Conservation (phyloP, 2,888 invertebrate genomes). For the Odontocerum albicorne region DNA sequence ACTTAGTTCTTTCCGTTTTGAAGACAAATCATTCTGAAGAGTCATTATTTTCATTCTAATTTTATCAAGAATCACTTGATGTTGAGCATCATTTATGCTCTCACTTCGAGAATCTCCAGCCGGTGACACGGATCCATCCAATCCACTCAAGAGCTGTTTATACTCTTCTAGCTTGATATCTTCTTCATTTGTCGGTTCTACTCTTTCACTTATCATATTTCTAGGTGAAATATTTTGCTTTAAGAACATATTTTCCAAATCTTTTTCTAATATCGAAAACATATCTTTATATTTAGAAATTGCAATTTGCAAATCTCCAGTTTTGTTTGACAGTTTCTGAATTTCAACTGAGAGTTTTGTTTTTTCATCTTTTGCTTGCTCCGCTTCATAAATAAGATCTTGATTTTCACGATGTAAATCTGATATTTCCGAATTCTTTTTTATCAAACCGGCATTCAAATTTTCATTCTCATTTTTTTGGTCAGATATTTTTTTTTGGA, state of each 20-base stretch:
- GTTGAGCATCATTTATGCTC: constrained; percentile 38
- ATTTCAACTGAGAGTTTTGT: constrained; percentile 44
- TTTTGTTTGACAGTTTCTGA: constrained; percentile 28
- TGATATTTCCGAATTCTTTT: constrained; percentile 50
- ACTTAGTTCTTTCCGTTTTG: constrained; percentile 54
- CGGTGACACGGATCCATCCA: constrained; percentile 19
- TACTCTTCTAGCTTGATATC: constrained; percentile 37
- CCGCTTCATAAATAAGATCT: constrained; percentile 47
- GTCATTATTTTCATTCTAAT: constrained; percentile 51
- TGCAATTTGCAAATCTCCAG: constrained; percentile 29
- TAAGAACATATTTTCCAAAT: constrained; percentile 49
- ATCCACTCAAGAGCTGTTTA: constrained; percentile 28
- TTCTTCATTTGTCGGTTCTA: constrained; percentile 39
- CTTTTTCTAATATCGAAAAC: constrained; percentile 51
- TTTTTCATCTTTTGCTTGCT: constrained; percentile 51
- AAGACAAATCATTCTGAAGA: constrained; percentile 53
- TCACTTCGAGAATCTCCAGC: constrained; percentile 2
- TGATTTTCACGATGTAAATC: constrained; percentile 49
- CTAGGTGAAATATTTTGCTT: constrained; percentile 12
- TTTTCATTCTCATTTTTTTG: constrained; percentile 53
- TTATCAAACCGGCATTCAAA: constrained; percentile 53
- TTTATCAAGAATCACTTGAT: constrained; percentile 60
- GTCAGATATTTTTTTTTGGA: constrained; percentile 55
- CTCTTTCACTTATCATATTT: background rate
- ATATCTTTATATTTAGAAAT: constrained; percentile 50